Evolutionary conservation across 2,113 vertebrate species (phyloP), one percentile per base, ranked within the genome.

Genomic region (Rissa tridactyla): DNA sequence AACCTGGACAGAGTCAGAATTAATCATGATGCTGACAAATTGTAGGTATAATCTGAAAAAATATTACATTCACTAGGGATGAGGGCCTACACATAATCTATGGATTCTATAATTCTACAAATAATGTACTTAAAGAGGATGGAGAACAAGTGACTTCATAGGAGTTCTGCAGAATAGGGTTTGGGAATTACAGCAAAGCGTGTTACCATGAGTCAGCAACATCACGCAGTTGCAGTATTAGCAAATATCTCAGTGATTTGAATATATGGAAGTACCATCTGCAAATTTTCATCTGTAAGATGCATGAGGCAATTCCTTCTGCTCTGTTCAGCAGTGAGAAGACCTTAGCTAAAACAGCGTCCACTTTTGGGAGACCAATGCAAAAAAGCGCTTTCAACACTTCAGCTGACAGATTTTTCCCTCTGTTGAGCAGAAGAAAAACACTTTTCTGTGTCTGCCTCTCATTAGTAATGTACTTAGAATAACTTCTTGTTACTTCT

Each of bases 401-500:
- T 88, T 82, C 54, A 82, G 25, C 27, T 93, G 66, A 65, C 54
- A 80, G 61, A 27, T 49, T 85, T 89, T 94, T 60, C 17, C 44
- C 36, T 70, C 83, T 73, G 19, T 57, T 90, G 66, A 87, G 62
- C 57, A 82, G 87, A 82, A 93, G 57, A 72, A 87, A 96, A 94
- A 15, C 34, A 36, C 57, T 90, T 82, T 87, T 94, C 79, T 86
- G 25, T 52, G 47, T 52, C 27, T 82, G 82, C 66, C 72, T 90
- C 66, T 94, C 46, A 64, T 85, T 85, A 85, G 44, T 61, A 89
- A 72, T 79, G 40, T 54, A 66, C 62, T 96, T 90, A 90, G 87
- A 96, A 92, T 95, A 96, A 94, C 87, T 95, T 96, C 65, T 89
- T 89, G 69, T 92, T 91, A 78, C 72, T 97, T 94, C 76, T 92